These are phyloP conservation scores for Pseudorhombus dupliciocellatus DNA, from an alignment of 2,113 vertebrate genomes.

Conservation along the genomic window DNA sequence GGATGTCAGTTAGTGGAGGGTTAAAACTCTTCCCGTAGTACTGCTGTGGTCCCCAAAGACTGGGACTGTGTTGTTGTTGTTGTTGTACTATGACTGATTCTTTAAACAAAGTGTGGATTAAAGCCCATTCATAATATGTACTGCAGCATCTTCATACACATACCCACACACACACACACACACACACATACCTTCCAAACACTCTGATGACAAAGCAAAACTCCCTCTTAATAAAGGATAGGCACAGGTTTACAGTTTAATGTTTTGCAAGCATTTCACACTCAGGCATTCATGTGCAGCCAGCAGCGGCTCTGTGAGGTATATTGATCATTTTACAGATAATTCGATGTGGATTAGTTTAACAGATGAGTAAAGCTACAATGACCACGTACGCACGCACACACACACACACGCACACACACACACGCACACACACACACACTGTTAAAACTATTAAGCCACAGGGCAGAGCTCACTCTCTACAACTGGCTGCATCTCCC, in stretches of 20 bases:
- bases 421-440: too few species aligned
- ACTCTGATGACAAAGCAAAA: slow-evolving; percentile 25
- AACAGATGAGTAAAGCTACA: slow-evolving; percentile 22
- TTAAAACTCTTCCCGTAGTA: slow-evolving; percentile 24
- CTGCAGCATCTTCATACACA: too few species aligned
- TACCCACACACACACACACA: too few species aligned
- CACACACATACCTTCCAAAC: neutral
- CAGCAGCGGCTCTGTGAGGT: neutral
- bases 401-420: too few species aligned
- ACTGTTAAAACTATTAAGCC: neutral
- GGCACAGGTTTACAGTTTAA: slow-evolving; percentile 36
- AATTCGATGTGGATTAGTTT: slow-evolving; percentile 22
- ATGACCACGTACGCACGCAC: neutral
- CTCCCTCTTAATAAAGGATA: slow-evolving; percentile 54
- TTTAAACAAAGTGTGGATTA: too few species aligned
- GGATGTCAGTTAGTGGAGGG: slow-evolving; percentile 38
- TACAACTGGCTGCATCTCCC: neutral
- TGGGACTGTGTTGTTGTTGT: neutral
- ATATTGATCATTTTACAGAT: slow-evolving; percentile 9
- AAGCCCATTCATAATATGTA: too few species aligned
- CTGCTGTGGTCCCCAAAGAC: slow-evolving; percentile 11
- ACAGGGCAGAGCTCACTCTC: neutral
- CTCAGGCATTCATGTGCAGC: neutral
- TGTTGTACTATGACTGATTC: too few species aligned
- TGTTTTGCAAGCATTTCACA: slow-evolving; percentile 12